Evolutionary conservation across 2,888 invertebrate genomes (phyloP).

Genomic region (Rhabditoides inermis): DNA sequence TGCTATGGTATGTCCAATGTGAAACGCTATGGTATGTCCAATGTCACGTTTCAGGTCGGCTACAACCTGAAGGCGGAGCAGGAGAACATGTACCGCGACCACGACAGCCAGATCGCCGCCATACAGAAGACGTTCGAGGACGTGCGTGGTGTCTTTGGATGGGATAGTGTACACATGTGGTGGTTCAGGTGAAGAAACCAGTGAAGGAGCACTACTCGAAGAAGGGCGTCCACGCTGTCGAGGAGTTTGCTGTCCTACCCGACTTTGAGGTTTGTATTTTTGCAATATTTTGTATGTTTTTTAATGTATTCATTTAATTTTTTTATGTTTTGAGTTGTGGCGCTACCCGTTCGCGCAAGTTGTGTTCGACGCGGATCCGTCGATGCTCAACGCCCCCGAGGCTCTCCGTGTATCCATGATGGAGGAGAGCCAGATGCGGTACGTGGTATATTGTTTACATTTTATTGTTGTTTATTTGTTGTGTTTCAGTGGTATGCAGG

Average conservation of each 20-base stretch:
- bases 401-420: conserved; percentile 17
- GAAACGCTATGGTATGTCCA: neutral
- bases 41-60: conserved; percentile 63
- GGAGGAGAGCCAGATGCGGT: conserved; percentile 19
- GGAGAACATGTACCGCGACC: conserved; percentile 79
- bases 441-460: neutral
- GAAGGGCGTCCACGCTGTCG: conserved; percentile 82
- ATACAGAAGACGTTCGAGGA: conserved; percentile 95
- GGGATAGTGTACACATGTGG: neutral
- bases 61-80: conserved; percentile 92
- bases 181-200: conserved; percentile 59
- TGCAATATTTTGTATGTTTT: neutral
- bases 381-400: conserved; percentile 65
- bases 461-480: conserved; percentile 13
- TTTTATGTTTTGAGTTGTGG: conserved; percentile 66
- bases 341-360: conserved; percentile 92
- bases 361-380: conserved; percentile 95
- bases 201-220: conserved; percentile 80
- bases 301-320: neutral
- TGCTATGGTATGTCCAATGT: too few species aligned
- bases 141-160: conserved; percentile 58
- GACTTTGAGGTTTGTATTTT: conserved; percentile 68
- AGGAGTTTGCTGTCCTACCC: conserved; percentile 78
- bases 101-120: conserved; percentile 89
- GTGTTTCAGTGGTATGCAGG: conserved; percentile 82